A percentile compares a stretch with the other conserved stretches of the same genome.
Conservation (phyloP, 1,140 invertebrate species). For the Gryon sp. region DNA sequence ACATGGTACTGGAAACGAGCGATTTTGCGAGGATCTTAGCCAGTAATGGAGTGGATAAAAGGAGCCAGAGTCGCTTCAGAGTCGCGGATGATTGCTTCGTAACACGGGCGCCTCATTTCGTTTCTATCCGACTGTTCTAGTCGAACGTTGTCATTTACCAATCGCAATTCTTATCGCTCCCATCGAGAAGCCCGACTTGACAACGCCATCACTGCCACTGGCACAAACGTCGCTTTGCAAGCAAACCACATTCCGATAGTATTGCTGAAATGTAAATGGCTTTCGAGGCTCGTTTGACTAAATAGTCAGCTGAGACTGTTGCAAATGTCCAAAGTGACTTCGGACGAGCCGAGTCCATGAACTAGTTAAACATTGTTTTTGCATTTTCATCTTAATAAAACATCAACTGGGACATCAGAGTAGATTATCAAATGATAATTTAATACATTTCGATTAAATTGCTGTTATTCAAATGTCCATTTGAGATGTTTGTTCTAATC, state of each 20-base stretch:
- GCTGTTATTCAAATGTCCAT: too few relatives aligned
- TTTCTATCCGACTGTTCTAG: conserved; percentile 22
- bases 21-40: conserved; percentile 33
- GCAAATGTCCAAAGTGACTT: conserved; percentile 48
- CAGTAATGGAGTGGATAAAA: conserved; percentile 42
- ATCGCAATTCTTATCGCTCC: conserved; percentile 57
- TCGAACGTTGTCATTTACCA: conserved; percentile 58
- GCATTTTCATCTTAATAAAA: too few relatives aligned
- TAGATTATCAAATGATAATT: too few relatives aligned
- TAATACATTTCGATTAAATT: too few relatives aligned
- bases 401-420: too few relatives aligned
- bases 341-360: conserved; percentile 15
- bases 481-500: too few relatives aligned
- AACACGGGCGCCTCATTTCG: conserved; percentile 39
- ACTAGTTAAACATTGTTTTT: conserved; percentile 5
- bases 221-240: conserved; percentile 37
- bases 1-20: conserved; percentile 14
- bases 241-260: conserved; percentile 48
- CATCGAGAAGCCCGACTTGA: conserved; percentile 52
- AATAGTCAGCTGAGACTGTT: conserved; percentile 67
- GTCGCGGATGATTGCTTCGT: conserved; percentile 65
- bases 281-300: conserved; percentile 72
- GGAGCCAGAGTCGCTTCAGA: conserved; percentile 23
- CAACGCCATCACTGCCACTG: conserved; percentile 48
- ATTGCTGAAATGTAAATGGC: conserved; percentile 76